Conservation (phyloP, 2,888 invertebrate species). For the Poecilobothrus nobilitatus region DNA sequence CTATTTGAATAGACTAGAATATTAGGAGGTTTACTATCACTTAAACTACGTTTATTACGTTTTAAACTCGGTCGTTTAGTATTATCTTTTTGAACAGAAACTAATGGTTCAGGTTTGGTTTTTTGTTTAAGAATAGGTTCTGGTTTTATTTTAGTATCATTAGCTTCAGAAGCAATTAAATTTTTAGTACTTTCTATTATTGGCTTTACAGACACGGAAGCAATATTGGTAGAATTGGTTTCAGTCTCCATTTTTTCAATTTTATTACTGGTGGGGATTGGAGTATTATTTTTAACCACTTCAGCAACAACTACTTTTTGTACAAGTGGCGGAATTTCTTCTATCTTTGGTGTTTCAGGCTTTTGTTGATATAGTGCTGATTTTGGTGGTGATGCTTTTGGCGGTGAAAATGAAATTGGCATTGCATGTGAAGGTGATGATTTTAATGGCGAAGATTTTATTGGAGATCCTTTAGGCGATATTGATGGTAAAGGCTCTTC, state of each 20-base stretch:
- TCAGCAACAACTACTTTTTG: not conserved
- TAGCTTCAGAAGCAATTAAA: constrained; percentile 13
- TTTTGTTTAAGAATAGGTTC: constrained; percentile 17
- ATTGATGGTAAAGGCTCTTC: constrained; percentile 18
- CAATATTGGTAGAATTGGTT: constrained; percentile 10
- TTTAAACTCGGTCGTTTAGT: constrained; percentile 33
- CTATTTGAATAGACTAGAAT: constrained; percentile 76
- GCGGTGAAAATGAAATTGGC: constrained; percentile 20
- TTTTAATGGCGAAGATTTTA: constrained; percentile 2
- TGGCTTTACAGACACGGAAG: constrained; percentile 20
- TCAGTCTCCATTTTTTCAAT: not conserved
- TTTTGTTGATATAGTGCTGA: not conserved
- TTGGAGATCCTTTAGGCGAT: constrained; percentile 10
- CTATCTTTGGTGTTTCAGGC: constrained; percentile 2
- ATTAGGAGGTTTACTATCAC: constrained; percentile 62
- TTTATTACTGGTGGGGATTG: not conserved
- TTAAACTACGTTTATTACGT: constrained; percentile 37
- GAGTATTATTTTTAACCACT: not conserved
- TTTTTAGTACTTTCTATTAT: constrained; percentile 22
- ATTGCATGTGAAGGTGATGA: not conserved
- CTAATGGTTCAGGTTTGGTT: constrained; percentile 12
- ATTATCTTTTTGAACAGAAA: constrained; percentile 25
- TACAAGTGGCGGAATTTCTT: not conserved
- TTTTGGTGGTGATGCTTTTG: constrained; percentile 10
- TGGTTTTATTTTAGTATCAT: not conserved